Percentiles rank a stretch among this genome's conserved stretches.
These are phyloP conservation scores for Falco novaeseelandiae DNA, from an alignment of 2,797 vertebrate genomes.

Conservation along the genomic window DNA sequence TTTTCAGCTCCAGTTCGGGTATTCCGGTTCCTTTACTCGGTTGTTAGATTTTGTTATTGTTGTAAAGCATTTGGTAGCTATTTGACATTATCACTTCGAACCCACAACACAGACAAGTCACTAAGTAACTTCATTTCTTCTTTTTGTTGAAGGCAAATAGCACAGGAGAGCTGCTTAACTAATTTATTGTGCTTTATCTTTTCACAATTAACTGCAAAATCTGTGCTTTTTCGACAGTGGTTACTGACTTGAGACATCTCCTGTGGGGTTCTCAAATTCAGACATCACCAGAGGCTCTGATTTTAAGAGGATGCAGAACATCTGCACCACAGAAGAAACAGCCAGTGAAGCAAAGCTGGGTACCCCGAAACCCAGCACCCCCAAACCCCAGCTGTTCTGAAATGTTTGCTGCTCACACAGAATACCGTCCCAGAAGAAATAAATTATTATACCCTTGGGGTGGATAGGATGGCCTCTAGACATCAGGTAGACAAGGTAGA, in stretches of 20 bases:
- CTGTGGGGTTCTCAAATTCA: neutral
- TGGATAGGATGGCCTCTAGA: neutral
- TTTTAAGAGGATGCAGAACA: neutral
- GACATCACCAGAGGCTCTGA: rapidly evolving
- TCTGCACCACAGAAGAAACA: neutral
- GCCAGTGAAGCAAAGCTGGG: neutral
- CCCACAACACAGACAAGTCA: neutral
- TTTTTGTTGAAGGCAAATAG: neutral
- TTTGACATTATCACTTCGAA: neutral
- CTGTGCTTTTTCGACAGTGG: neutral
- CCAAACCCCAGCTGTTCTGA: neutral
- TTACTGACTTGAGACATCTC: neutral
- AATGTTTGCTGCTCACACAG: neutral
- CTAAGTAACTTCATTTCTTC: neutral
- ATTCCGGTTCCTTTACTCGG: neutral
- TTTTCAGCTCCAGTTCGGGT: slow-evolving; percentile 4
- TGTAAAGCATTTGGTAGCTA: slow-evolving; percentile 26
- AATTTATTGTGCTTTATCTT: neutral
- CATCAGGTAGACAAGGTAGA: neutral
- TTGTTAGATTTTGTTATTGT: slow-evolving; percentile 16
- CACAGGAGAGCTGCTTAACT: neutral
- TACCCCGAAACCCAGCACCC: neutral
- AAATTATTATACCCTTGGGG: neutral
- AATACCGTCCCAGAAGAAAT: neutral
- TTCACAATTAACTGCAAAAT: neutral